A percentile compares a stretch with the other conserved stretches of the same genome.
phyloP scores from a whole-genome alignment of 2,113 vertebrate genomes.

The Oncorhynchus gorbuscha region DNA sequence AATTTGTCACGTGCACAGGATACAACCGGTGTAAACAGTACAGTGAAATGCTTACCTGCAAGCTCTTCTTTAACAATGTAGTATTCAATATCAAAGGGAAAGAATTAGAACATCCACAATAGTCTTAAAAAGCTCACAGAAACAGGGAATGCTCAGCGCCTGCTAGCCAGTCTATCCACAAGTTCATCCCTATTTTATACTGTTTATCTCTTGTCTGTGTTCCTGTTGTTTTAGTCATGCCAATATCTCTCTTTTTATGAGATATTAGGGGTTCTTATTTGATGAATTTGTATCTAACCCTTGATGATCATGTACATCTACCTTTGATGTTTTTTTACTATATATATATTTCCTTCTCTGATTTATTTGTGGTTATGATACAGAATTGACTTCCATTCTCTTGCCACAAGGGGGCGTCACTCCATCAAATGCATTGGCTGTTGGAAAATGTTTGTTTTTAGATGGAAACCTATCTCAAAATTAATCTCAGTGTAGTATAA shows the following conservation, averaged over 20 bases:
- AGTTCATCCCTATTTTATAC: constrained; percentile 8
- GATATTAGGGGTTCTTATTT: not conserved
- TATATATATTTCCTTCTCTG: no score
- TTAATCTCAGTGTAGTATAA: no score
- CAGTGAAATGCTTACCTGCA: no score
- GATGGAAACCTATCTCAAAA: no score
- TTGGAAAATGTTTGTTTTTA: not conserved
- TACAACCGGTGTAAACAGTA: no score
- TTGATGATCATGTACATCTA: not conserved
- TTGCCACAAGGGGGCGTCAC: constrained; percentile 46
- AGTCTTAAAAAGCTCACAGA: no score
- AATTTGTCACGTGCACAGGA: no score
- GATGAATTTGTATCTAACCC: not conserved
- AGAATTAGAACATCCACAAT: no score
- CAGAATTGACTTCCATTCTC: constrained; percentile 13
- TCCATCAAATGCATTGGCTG: constrained; percentile 16
- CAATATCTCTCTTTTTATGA: not conserved
- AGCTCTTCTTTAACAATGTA: no score
- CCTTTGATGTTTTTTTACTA: not conserved
- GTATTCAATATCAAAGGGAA: no score
- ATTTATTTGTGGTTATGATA: no score
- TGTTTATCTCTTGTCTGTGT: not conserved
- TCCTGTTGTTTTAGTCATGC: not conserved
- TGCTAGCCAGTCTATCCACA: not conserved
- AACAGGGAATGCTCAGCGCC: constrained; percentile 11